Percentiles rank a stretch among this genome's conserved stretches.
phyloP scores from a whole-genome alignment of 2,888 invertebrate species.

The Tillus elongatus region DNA sequence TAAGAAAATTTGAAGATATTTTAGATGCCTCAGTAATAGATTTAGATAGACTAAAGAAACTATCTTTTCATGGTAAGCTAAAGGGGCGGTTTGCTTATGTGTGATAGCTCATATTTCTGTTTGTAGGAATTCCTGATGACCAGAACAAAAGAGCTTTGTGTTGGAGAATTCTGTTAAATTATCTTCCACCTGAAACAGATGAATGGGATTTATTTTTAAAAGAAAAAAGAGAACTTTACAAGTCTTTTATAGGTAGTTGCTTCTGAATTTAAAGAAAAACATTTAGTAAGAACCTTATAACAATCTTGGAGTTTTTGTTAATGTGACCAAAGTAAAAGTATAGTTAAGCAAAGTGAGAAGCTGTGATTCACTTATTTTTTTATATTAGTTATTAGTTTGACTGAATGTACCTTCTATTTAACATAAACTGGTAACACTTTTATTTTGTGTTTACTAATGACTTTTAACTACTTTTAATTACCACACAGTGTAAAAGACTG shows the following conservation, averaged over 20 bases:
- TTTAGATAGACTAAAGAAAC: conserved; percentile 53
- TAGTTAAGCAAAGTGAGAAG: too few relatives aligned
- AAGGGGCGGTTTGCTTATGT: conserved; percentile 9
- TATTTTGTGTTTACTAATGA: too few relatives aligned
- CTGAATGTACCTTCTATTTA: too few relatives aligned
- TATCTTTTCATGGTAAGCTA: conserved; percentile 71
- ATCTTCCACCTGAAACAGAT: conserved; percentile 61
- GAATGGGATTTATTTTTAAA: conserved; percentile 60
- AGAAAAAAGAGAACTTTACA: conserved; percentile 71
- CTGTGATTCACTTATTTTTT: too few relatives aligned
- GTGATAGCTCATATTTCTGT: conserved; percentile 12
- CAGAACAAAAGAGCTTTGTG: conserved; percentile 72
- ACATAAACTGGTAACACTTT: too few relatives aligned
- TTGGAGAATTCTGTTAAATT: conserved; percentile 83
- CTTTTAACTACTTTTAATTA: too few relatives aligned
- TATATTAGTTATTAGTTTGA: too few relatives aligned
- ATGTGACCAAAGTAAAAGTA: too few relatives aligned
- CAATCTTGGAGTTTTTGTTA: too few relatives aligned
- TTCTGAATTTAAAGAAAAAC: too few relatives aligned
- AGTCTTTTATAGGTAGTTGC: conserved; percentile 67
- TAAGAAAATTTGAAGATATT: conserved; percentile 71
- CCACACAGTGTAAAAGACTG: too few relatives aligned
- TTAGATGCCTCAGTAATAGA: conserved; percentile 64
- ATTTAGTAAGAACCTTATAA: too few relatives aligned
- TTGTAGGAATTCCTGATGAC: conserved; percentile 79